phyloP scores from a whole-genome alignment of 2,888 invertebrate species.

The Conops quadrifasciatus region DNA sequence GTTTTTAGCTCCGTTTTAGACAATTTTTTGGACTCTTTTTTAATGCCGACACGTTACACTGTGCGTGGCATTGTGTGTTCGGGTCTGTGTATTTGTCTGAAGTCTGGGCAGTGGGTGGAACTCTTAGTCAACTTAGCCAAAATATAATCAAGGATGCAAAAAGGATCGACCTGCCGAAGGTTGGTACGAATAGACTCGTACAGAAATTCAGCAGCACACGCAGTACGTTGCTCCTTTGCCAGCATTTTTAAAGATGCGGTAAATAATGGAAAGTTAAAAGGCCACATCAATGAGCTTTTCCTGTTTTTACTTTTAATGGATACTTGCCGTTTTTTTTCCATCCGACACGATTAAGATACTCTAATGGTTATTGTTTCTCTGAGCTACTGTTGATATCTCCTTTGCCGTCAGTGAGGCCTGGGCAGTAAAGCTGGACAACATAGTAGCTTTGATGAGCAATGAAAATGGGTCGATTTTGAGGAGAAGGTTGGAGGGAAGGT shows the following conservation, averaged over 20 bases:
- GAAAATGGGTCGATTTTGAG: not conserved
- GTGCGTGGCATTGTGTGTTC: too few relatives aligned
- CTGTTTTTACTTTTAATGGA: not conserved
- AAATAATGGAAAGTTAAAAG: conserved; percentile 67
- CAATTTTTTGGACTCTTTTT: too few relatives aligned
- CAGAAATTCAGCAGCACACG: too few relatives aligned
- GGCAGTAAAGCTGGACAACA: too few relatives aligned
- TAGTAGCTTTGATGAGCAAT: too few relatives aligned
- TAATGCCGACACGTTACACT: too few relatives aligned
- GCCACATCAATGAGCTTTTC: conserved; percentile 64
- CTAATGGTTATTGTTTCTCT: conserved; percentile 19
- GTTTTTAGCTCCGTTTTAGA: too few relatives aligned
- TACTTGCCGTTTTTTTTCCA: conserved; percentile 9
- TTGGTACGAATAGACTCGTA: not conserved
- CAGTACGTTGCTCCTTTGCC: conserved; percentile 8
- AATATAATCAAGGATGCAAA: conserved; percentile 28
- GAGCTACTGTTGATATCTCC: not conserved
- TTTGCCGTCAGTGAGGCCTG: too few relatives aligned
- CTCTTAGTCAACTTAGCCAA: not conserved
- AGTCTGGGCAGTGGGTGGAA: too few relatives aligned
- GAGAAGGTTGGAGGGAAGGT: not conserved
- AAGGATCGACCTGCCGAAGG: conserved; percentile 13
- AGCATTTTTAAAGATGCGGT: conserved; percentile 65
- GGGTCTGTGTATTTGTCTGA: too few relatives aligned
- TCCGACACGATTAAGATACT: not conserved